A percentile compares a stretch with the other conserved stretches of the same genome.
These are phyloP conservation scores for Patiria pectinifera DNA, from an alignment of 53 echinoderm and acorn worm genomes.

Conservation along the genomic window DNA sequence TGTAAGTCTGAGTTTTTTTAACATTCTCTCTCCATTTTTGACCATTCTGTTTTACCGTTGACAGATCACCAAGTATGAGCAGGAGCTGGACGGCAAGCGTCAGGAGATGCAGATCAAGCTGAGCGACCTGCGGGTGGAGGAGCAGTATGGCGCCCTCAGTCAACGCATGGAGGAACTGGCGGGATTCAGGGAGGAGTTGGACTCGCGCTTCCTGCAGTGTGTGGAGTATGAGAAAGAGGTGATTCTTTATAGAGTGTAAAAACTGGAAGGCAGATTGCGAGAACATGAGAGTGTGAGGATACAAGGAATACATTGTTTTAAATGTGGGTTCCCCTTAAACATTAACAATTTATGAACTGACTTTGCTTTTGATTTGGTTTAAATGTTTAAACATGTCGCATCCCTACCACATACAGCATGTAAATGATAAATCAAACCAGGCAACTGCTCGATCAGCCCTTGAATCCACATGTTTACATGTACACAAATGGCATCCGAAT, in stretches of 20 bases:
- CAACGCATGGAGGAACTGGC: conserved; percentile 70
- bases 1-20: no score
- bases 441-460: no score
- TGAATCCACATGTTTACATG: no score
- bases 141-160: conserved; percentile 69
- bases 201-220: conserved; percentile 66
- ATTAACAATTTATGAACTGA: no score
- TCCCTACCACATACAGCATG: no score
- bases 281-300: no score
- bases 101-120: conserved; percentile 71
- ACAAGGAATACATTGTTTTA: no score
- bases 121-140: conserved; percentile 65
- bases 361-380: no score
- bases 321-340: no score
- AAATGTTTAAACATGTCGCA: no score
- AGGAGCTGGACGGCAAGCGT: conserved; percentile 69
- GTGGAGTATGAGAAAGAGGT: conserved; percentile 74
- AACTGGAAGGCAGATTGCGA: neutral
- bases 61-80: conserved; percentile 75
- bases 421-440: no score
- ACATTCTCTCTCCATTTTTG: neutral
- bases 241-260: neutral
- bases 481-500: no score
- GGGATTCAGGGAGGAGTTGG: conserved; percentile 61
- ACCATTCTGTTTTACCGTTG: neutral